Evolutionary conservation across 2,888 invertebrate genomes (phyloP), one percentile per base, ranked within the genome.

Genomic region (Clunio marinus): DNA sequence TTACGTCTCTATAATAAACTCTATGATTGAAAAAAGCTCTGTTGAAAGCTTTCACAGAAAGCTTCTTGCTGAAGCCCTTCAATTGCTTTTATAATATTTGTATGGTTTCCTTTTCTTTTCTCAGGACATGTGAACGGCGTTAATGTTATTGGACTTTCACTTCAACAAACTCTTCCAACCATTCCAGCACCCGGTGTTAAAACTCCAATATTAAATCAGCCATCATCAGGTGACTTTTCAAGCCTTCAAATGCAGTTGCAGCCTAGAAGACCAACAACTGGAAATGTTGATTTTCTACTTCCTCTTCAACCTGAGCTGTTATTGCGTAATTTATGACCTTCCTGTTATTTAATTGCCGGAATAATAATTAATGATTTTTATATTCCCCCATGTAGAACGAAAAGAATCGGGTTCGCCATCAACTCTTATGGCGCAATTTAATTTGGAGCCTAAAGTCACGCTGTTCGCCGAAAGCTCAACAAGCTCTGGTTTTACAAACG

Each of bases 291-390:
- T 74, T 83, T 86, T 72, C 83, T 87, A 78, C 81, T 89, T 74
- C 88, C 88, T 70, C 78, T 89, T 69, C 89, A 89, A 82, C 88
- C 89, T 70, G 86, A 86, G 74, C 79, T 87, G 71, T 80, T 87
- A 17, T 27, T 68, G 13, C 55, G 66, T 66, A 51, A 51, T 17
- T 22, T 51, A 51, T 22, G 51, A n/a, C 41, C n/a, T 51, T 51
- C 17, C 22, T 51, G 20, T 20, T 8, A 20, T 51, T 51, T 51
- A 22, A 17, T 20, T 57, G 27, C 27, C 22, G 51, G 32, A 60
- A 22, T 35, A 13, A 7, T 5, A 37, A 58, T 25, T 27, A n/a
- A 15, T 20, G 22, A n/a, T n/a, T 27, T 58, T 7, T 58, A 10
- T 27, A 20, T 20, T 20, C 13, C 32, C 37, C 8, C 58, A 5